These are phyloP conservation scores for Argyresthia albistria DNA, from an alignment of 2,888 invertebrate species.

Conservation along the genomic window DNA sequence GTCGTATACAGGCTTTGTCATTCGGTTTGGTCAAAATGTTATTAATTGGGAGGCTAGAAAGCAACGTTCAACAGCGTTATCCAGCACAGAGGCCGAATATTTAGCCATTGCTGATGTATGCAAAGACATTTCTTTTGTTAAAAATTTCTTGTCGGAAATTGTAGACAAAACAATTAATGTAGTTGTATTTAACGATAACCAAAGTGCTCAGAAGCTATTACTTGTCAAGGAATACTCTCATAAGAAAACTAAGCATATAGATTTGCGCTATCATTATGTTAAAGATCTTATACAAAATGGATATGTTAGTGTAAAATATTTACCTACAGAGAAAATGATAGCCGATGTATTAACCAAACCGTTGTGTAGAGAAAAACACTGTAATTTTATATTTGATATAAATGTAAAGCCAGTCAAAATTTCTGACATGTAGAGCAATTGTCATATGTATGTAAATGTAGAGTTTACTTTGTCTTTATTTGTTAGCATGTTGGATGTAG, in stretches of 20 bases:
- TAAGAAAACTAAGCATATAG: conserved; percentile 11
- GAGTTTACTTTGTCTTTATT: background rate
- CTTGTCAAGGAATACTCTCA: conserved; percentile 10
- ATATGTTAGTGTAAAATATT: background rate
- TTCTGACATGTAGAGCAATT: background rate
- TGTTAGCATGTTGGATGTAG: background rate
- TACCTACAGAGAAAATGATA: background rate
- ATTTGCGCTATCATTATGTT: conserved; percentile 10
- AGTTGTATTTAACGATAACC: conserved; percentile 10
- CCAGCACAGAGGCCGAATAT: conserved; percentile 17
- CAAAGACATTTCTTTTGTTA: conserved; percentile 10
- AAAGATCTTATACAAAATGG: conserved; percentile 3
- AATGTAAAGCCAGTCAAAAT: background rate
- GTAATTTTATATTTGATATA: background rate
- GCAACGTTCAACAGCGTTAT: conserved; percentile 11
- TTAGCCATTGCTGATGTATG: conserved; percentile 10
- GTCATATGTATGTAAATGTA: background rate
- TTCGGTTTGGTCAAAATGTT: conserved; percentile 7
- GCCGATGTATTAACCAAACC: background rate
- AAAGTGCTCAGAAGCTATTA: conserved; percentile 10
- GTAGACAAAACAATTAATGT: background rate
- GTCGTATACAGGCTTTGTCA: conserved; percentile 14
- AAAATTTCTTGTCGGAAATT: conserved; percentile 6
- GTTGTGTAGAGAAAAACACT: background rate
- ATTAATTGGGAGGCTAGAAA: conserved; percentile 14